Evolutionary conservation across 2,797 vertebrate genomes (phyloP).

Genomic region (Anguilla anguilla): DNA sequence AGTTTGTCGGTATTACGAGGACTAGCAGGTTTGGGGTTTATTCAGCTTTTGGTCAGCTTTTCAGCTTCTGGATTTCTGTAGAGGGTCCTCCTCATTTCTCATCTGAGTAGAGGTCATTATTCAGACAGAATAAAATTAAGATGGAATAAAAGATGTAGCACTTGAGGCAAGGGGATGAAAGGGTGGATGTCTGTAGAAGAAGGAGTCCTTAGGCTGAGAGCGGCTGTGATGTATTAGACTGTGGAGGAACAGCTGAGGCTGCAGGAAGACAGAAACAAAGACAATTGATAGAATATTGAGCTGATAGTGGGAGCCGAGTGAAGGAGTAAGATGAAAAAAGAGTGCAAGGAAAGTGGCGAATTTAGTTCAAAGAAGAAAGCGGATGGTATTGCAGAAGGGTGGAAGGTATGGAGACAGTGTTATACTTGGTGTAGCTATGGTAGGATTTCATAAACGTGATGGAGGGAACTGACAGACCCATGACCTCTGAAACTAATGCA

Average conservation of each 20-base stretch:
- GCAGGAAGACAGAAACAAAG: constrained; percentile 53
- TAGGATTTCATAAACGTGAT: not conserved
- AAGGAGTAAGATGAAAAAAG: not conserved
- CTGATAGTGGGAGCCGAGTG: not conserved
- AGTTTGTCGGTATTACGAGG: not conserved
- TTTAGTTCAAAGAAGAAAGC: not conserved
- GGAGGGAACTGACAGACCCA: not conserved
- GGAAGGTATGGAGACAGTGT: not conserved
- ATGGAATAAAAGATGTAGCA: not conserved
- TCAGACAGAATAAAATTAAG: not conserved
- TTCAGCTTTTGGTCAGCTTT: not conserved
- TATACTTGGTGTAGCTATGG: not conserved
- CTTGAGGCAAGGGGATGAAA: not conserved
- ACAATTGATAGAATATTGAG: constrained; percentile 50
- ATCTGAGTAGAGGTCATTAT: not conserved
- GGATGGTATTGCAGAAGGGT: not conserved
- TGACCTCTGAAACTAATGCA: not conserved
- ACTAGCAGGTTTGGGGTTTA: not conserved
- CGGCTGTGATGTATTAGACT: not conserved
- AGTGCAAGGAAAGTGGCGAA: not conserved
- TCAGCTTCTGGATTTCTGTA: not conserved
- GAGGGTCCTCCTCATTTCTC: not conserved
- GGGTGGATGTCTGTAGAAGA: not conserved
- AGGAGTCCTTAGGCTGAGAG: not conserved
- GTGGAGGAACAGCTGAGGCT: constrained; percentile 45